Evolutionary conservation across 2,797 vertebrate species (phyloP).

Genomic region (Gallinago nigripennis): DNA sequence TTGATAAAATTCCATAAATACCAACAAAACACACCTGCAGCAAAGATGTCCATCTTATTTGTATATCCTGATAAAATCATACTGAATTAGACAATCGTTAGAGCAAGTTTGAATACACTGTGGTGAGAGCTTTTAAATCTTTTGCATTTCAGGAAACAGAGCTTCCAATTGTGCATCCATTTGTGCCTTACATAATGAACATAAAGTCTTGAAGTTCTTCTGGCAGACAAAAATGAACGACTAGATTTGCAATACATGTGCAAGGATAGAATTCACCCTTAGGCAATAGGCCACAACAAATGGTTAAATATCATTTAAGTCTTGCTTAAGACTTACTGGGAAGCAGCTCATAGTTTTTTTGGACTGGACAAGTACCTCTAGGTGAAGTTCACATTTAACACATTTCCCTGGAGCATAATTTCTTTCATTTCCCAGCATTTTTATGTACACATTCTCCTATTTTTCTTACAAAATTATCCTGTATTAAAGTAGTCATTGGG

Average conservation of each 20-base stretch:
- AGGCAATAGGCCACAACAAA: background rate
- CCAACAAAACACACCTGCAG: background rate
- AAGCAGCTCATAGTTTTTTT: background rate
- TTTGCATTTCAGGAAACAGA: background rate
- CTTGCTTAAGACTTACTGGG: background rate
- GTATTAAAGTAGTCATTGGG: background rate
- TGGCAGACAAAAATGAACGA: background rate
- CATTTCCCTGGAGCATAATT: background rate
- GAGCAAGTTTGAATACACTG: background rate
- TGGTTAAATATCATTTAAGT: background rate
- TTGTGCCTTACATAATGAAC: background rate
- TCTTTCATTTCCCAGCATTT: background rate
- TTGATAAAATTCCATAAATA: background rate
- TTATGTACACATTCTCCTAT: rapidly evolving
- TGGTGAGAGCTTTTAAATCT: background rate
- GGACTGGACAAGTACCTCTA: background rate
- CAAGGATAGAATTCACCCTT: background rate
- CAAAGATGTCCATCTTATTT: background rate
- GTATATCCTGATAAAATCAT: background rate
- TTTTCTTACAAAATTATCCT: background rate
- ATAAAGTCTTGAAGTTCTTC: background rate
- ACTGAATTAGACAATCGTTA: background rate
- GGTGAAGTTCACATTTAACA: background rate
- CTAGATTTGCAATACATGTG: background rate
- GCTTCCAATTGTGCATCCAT: background rate